phyloP scores from a whole-genome alignment of 2,113 vertebrate genomes.

The Mugil cephalus region DNA sequence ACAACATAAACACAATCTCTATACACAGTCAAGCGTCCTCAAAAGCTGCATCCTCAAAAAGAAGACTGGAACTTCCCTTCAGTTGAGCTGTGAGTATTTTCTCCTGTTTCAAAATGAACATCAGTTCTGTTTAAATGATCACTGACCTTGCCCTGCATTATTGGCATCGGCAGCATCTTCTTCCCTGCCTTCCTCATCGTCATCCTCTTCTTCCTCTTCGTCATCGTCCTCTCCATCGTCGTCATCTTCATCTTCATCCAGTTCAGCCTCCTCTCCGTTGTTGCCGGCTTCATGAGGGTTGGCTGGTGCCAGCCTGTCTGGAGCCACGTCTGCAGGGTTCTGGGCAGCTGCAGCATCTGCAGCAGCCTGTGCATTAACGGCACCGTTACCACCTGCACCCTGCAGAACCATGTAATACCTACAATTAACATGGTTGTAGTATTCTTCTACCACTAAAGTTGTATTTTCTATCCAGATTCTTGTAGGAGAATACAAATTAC shows the following conservation, averaged over 20 bases:
- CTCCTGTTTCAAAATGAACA: neutral
- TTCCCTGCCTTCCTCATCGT: constrained; percentile 90
- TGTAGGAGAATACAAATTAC: too few relatives aligned
- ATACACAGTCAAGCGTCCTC: too few relatives aligned
- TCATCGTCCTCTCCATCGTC: constrained; percentile 86
- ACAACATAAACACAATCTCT: too few relatives aligned
- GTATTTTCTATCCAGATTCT: too few relatives aligned
- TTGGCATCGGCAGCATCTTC: constrained; percentile 93
- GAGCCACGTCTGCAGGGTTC: constrained; percentile 28
- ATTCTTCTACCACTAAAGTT: too few relatives aligned
- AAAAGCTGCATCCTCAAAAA: too few relatives aligned
- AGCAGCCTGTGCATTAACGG: constrained; percentile 85
- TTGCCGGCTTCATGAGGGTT: constrained; percentile 44
- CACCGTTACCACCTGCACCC: constrained; percentile 85
- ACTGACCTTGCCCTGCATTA: constrained; percentile 91
- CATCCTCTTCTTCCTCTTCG: constrained; percentile 82
- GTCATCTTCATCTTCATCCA: constrained; percentile 49
- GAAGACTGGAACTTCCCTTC: too few relatives aligned
- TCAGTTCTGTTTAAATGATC: neutral
- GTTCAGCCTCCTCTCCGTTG: constrained; percentile 51
- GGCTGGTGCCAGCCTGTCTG: constrained; percentile 26
- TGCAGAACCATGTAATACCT: constrained; percentile 10
- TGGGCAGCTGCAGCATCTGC: constrained; percentile 59
- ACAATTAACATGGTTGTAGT: neutral
- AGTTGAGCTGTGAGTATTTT: too few relatives aligned